phyloP scores from a whole-genome alignment of 2,888 invertebrate genomes.

The Anthoptus insignis region DNA sequence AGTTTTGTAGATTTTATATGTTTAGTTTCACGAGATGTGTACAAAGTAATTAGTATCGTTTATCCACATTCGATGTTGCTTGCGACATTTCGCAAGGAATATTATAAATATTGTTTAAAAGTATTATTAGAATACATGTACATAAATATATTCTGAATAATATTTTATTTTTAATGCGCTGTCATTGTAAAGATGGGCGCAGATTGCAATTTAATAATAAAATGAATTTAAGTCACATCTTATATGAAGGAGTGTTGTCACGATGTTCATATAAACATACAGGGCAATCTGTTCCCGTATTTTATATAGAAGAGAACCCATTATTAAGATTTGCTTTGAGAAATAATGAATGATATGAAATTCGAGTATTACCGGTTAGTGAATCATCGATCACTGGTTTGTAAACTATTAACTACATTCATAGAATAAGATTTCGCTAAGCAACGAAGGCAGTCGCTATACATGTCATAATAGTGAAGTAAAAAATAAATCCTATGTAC shows the following conservation, averaged over 20 bases:
- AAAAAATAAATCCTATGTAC: not conserved
- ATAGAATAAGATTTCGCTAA: conserved; percentile 27
- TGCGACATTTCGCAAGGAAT: conserved; percentile 64
- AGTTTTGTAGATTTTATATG: conserved; percentile 85
- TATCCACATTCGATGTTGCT: conserved; percentile 69
- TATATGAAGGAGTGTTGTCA: too few relatives aligned
- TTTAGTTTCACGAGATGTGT: conserved; percentile 80
- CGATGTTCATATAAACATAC: too few relatives aligned
- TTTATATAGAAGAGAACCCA: not conserved
- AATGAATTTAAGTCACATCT: conserved; percentile 20
- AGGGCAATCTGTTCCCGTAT: conserved; percentile 12
- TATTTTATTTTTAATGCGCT: conserved; percentile 65
- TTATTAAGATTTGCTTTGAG: conserved; percentile 2
- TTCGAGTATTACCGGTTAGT: conserved; percentile 26
- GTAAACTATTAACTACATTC: not conserved
- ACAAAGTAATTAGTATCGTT: conserved; percentile 81
- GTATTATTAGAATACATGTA: conserved; percentile 85
- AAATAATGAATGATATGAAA: not conserved
- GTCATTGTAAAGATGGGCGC: conserved; percentile 43
- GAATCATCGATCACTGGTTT: not conserved
- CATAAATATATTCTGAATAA: conserved; percentile 77
- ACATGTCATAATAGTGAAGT: not conserved
- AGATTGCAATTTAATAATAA: not conserved
- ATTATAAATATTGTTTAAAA: conserved; percentile 85
- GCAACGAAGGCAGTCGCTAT: conserved; percentile 15